Base-by-base conservation (phyloP, 2,888 invertebrate species). In the Andrena camellia region DNA sequence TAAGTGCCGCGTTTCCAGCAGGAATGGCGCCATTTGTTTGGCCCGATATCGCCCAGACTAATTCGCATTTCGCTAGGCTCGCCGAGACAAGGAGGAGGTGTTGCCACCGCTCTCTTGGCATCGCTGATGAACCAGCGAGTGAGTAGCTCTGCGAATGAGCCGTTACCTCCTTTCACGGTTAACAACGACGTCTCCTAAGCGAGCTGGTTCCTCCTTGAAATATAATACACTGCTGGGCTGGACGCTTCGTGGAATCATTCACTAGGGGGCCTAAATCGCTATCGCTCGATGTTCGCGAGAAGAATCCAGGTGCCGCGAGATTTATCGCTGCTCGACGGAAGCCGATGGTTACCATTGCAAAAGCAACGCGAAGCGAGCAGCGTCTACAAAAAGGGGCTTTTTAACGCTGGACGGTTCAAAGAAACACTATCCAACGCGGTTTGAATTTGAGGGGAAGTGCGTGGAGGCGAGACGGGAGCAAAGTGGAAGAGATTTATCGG, bases 401-500 rank as follows among this genome's bases (percentile, higher is more conserved):
- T 1, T 48, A 31, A 50, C 31, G 17, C 8, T 5, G 26, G 2
- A 35, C 20, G 17, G 1, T 23, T 75, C 50, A 69, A 72, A 33
- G 68, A 35, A 67, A 59, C 72, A 69, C 64, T 59, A 69, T 68
- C 42, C 59, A 50, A 42, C 31, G 52, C 54, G 42, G 50, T 33
- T 52, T 26, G 62, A 73, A 70, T 35, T 64, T 60, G 13, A 54
- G 52, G 64, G 60, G 54, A 29, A n/a, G 62, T 10, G 7, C 2
- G 63, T 17, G 29, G 31, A 6, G n/a, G n/a, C 62, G 71, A 67
- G 76, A 60, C 78, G 86, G 71, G 76, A 63, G 78, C 68, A 68
- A 88, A 88, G 84, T 79, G 82, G 82, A 72, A 33, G 74, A 90
- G 90, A 92, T 92, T 92, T 91, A 92, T 92, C 87, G 89, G 78